Evolutionary conservation across 2,888 invertebrate genomes (phyloP).

Genomic region (Drosophila helvetica): DNA sequence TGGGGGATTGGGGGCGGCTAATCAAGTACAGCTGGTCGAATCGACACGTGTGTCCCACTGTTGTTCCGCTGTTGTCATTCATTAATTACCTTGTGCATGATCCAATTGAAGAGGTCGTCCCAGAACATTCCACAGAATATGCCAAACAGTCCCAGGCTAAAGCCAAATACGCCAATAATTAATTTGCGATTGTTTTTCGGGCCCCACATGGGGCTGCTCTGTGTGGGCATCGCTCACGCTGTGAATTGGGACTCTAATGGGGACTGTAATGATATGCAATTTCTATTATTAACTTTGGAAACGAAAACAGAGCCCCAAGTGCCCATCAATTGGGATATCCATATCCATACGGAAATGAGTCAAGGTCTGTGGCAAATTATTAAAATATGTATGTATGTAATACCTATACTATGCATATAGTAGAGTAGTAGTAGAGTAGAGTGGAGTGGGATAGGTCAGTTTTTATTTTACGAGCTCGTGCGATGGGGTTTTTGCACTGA

Average conservation of each 20-base stretch:
- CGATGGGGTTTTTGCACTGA: too few relatives aligned
- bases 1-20: constrained; percentile 33
- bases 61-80: background rate
- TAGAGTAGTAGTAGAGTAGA: too few relatives aligned
- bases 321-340: background rate
- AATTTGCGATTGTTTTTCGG: constrained; percentile 70
- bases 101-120: constrained; percentile 82
- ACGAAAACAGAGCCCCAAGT: background rate
- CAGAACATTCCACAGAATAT: constrained; percentile 83
- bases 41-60: constrained; percentile 21
- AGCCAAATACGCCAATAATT: constrained; percentile 74
- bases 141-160: constrained; percentile 76
- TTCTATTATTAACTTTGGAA: constrained; percentile 13
- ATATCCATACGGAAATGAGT: background rate
- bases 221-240: constrained; percentile 73
- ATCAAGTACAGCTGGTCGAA: constrained; percentile 64
- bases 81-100: constrained; percentile 82
- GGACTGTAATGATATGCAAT: constrained; percentile 43
- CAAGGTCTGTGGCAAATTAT: background rate
- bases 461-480: too few relatives aligned
- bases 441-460: too few relatives aligned
- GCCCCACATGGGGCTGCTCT: constrained; percentile 66
- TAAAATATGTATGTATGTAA: background rate
- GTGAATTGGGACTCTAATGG: constrained; percentile 18
- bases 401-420: too few relatives aligned